A percentile compares a stretch with the other conserved stretches of the same genome.
Evolutionary conservation across 64 coral and sea anemone species (phyloP).

Genomic region (Dendrophyllia cribrosa): DNA sequence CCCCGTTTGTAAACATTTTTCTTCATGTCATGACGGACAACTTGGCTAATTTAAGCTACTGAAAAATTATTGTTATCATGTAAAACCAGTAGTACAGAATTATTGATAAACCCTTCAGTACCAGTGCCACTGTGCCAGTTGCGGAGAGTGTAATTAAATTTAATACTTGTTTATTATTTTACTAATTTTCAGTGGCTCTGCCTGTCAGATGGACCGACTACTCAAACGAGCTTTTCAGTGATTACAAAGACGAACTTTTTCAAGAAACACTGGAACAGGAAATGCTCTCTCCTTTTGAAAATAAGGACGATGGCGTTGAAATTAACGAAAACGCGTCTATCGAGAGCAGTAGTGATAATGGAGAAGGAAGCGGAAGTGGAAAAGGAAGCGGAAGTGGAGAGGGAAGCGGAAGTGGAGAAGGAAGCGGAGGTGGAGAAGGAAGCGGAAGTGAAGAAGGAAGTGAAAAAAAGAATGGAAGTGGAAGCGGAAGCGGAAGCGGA

Average conservation of each 20-base stretch:
- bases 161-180: too few species aligned
- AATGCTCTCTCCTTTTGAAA: too few species aligned
- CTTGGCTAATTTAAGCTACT: too few species aligned
- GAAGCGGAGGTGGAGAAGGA: background rate
- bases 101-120: too few species aligned
- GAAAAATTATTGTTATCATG: too few species aligned
- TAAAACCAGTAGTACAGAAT: too few species aligned
- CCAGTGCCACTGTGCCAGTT: too few species aligned
- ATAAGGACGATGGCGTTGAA: background rate
- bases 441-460: background rate
- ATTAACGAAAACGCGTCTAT: background rate
- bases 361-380: background rate
- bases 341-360: background rate
- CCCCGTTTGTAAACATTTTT: too few species aligned
- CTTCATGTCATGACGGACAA: too few species aligned
- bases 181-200: conserved; percentile 5
- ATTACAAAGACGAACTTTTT: background rate
- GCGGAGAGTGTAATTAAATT: too few species aligned
- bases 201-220: background rate
- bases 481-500: too few species aligned
- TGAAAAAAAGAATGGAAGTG: background rate
- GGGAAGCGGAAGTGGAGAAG: background rate
- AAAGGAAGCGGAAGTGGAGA: background rate
- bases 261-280: background rate
- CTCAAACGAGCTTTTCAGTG: background rate